Evolutionary conservation across 1,140 invertebrate species (phyloP), one percentile per base, ranked within the genome.

Genomic region (Aphaenogaster rudis): DNA sequence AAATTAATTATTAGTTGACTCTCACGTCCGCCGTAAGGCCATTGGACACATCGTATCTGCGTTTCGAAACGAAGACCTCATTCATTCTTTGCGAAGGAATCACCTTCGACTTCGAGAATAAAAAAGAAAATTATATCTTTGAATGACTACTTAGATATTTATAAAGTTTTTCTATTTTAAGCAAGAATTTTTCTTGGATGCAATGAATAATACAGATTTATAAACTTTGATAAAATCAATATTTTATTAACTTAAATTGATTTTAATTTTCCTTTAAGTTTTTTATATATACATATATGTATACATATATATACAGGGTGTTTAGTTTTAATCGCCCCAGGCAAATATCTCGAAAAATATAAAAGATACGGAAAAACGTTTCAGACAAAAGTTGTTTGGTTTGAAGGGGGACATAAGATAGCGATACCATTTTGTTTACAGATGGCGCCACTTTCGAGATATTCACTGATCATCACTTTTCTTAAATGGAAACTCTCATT

Each of bases 1-100:
- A 57, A 59, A 59, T 45, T 71, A 45, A 59, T 71, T 81, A 15
- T 45, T 64, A 36, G 33, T 66, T 76, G 48, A 42, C 4, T 63
- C 39, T 54, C 52, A 52, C 13, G 21, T 54, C 36, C 9, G 15
- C 6, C 11, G 21, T 71, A 81, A 81, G 52, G 42, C 17, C 13
- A 21, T 28, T 42, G 8, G 48, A n/a, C 63, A 66, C 8, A 13
- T 66, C 17, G 8, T 8, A 42, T 48, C 28, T n/a, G 1, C 6
- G 5, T 21, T 45, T 48, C n/a, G 48, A 67, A 67, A 54, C 17
- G 28, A 36, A 33, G 11, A 64, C 8, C 54, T 28, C 17, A 33
- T 13, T 39, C 33, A 57, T 57, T 74, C 21, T 21, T 74, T 57
- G 11, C 9, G 17, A 2, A 33, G 9, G 6, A 36, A 64, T 63